These are phyloP conservation scores for Sciurus carolinensis DNA, from an alignment of 2,797 vertebrate species.

Conservation along the genomic window DNA sequence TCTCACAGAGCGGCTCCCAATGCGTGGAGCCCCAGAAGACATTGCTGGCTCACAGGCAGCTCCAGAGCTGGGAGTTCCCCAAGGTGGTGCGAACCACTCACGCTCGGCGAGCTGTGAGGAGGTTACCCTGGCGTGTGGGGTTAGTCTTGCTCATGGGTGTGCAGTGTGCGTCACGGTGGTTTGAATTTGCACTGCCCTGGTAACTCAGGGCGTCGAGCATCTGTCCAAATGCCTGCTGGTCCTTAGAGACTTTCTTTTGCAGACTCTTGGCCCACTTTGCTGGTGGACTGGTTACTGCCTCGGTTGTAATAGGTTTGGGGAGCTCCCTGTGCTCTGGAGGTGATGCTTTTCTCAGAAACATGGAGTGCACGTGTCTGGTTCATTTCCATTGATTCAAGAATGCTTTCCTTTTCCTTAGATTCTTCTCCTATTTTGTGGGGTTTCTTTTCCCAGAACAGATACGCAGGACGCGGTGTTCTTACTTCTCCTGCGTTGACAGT, in stretches of 20 bases:
- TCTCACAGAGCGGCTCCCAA: neutral
- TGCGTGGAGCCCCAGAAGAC: neutral
- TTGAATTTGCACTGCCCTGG: neutral
- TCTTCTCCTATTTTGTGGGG: neutral
- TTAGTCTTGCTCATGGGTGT: no score
- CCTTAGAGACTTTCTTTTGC: neutral
- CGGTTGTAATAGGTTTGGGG: neutral
- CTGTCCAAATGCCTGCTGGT: neutral
- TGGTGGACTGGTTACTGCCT: neutral
- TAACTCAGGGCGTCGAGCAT: neutral
- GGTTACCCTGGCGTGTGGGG: no score
- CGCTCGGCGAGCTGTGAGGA: fast-evolving
- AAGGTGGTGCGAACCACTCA: no score
- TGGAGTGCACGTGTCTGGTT: neutral
- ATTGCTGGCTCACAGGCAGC: neutral
- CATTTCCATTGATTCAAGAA: neutral
- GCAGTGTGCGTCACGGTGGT: neutral
- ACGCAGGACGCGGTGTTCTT: neutral
- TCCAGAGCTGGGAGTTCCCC: neutral
- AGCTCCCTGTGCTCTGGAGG: neutral
- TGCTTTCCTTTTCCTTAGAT: neutral
- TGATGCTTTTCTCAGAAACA: neutral
- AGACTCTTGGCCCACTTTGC: neutral
- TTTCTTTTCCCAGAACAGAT: neutral
- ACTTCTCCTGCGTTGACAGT: neutral